These are phyloP conservation scores for Homarus gammarus DNA, from an alignment of 2,888 invertebrate species.

Conservation along the genomic window DNA sequence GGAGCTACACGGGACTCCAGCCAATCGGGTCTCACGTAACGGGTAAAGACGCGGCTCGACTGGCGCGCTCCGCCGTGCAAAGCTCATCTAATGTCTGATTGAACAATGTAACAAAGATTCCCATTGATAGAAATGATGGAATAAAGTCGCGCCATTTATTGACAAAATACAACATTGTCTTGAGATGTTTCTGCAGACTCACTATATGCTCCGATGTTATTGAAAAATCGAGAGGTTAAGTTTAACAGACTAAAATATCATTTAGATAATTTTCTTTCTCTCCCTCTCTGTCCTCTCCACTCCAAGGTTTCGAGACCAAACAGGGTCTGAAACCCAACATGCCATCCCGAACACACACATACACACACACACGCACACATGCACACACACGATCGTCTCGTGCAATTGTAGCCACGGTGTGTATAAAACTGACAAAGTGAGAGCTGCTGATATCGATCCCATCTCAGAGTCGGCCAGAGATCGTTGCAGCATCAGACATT, in stretches of 20 bases:
- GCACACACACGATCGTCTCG: background rate
- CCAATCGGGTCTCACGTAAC: background rate
- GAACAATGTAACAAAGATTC: slow-evolving; percentile 51
- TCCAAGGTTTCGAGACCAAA: background rate
- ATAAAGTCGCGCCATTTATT: slow-evolving; percentile 40
- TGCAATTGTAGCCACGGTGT: background rate
- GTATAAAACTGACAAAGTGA: background rate
- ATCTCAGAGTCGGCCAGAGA: background rate
- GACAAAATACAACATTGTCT: background rate
- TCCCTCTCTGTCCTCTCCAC: background rate
- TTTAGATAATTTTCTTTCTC: background rate
- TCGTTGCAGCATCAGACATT: background rate
- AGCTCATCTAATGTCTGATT: slow-evolving; percentile 51
- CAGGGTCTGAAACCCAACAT: background rate
- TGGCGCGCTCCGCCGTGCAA: slow-evolving; percentile 36
- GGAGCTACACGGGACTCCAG: slow-evolving; percentile 3
- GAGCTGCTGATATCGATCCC: background rate
- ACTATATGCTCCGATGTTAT: background rate
- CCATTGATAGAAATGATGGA: slow-evolving; percentile 53
- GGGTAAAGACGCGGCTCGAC: background rate
- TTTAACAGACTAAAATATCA: too few species aligned
- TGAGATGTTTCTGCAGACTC: background rate
- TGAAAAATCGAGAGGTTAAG: too few species aligned
- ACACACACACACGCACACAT: slow-evolving; percentile 6
- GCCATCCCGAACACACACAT: background rate